These are phyloP conservation scores for Diarsia brunnea DNA, from an alignment of 2,888 invertebrate species.

Conservation along the genomic window DNA sequence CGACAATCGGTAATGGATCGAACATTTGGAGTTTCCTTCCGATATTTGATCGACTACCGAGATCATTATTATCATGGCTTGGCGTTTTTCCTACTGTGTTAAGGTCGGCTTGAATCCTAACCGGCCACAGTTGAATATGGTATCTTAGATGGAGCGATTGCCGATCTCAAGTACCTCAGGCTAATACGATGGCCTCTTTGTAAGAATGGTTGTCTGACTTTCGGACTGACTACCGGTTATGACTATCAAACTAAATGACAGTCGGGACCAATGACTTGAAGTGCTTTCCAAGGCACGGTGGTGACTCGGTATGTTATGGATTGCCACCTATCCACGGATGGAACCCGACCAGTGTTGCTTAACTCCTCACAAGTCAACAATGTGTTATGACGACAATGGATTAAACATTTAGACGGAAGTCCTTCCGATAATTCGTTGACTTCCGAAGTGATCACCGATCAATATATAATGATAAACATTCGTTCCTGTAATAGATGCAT, in stretches of 20 bases:
- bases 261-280: rapidly evolving
- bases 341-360: too few relatives aligned
- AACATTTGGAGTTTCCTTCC: slow-evolving; percentile 51
- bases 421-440: not conserved
- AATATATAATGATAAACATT: slow-evolving; percentile 23
- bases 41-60: slow-evolving; percentile 37
- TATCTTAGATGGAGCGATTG: not conserved
- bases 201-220: not conserved
- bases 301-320: rapidly evolving
- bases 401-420: not conserved
- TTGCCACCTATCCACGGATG: too few relatives aligned
- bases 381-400: not conserved
- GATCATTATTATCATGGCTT: not conserved
- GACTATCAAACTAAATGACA: not conserved
- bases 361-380: not conserved
- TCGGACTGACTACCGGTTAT: not conserved
- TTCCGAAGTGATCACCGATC: slow-evolving; percentile 18
- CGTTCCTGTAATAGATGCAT: slow-evolving; percentile 30
- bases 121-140: not conserved
- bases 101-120: not conserved
- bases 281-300: rapidly evolving
- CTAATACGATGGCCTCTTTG: not conserved
- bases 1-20: slow-evolving; percentile 35
- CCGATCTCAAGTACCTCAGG: too few relatives aligned
- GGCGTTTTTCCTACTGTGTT: not conserved